Base-by-base conservation (phyloP, 2,113 vertebrate genomes). In the Apodemus speciosus region DNA sequence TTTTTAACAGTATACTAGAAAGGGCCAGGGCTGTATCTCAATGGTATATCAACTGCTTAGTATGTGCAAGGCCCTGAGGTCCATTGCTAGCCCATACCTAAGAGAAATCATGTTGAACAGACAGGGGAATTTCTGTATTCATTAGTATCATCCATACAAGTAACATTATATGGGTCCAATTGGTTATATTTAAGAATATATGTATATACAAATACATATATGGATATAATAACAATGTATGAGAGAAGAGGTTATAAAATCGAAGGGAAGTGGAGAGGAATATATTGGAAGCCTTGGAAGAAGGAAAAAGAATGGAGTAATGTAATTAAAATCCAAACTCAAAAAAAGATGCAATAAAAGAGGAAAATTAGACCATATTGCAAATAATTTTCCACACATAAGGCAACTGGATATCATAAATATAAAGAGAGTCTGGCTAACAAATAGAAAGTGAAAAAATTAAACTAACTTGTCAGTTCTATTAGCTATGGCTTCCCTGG, bases 371-470 rank as follows among this genome's bases (percentile, higher is more conserved):
- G 58, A 83, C 2, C 15, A 27, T 84, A 30, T 38, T 81, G n/a
- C 21, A 43, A 94, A 32, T 87, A 88, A 40, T 81, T 92, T 58
- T 90, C 46, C 38, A 58, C 27, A 25, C 21, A 92, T 92, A 27
- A 62, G 46, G 21, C 51, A 43, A 32, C n/a, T 73, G 49, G 8
- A 8, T 13, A 68, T 71, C 14, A 71, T 4, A 88, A 85, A 71
- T 25, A 18, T 35, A 32, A 66, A 7, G 27, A 53, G 15, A 46
- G 3, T 53, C 8, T 40, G 20, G 49, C 51, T 62, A 85, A 9
- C 71, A 49, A 68, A 0, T 25, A 16, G 53, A 53, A n/a, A 72
- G 14, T 71, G 25, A 91, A 15, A n/a, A 64, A 25, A 90, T 46
- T 27, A 76, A 40, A 6, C 35, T 16, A 46, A 46, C 4, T 21